Percentiles rank a stretch among this genome's conserved stretches.
Conservation (phyloP, 1,140 invertebrate genomes). For the Chironomus tepperi region DNA sequence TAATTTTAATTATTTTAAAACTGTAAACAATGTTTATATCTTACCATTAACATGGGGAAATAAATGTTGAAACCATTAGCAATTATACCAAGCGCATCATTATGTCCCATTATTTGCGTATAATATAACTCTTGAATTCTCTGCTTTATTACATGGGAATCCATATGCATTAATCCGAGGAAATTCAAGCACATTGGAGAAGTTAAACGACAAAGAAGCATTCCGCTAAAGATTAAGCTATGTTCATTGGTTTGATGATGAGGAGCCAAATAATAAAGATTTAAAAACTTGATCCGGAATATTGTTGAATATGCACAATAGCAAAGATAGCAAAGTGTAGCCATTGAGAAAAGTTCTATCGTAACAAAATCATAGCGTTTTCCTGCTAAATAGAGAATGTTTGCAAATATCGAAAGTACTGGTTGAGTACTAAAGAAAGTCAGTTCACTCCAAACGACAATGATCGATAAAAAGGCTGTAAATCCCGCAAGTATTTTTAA, state of each 20-base stretch:
- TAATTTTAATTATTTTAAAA: neutral
- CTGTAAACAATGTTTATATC: neutral
- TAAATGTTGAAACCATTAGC: slow-evolving; percentile 99
- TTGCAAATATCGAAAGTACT: slow-evolving; percentile 90
- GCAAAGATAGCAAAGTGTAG: slow-evolving; percentile 89
- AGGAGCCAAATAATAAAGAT: slow-evolving; percentile 93
- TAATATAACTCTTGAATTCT: slow-evolving; percentile 38
- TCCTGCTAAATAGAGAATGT: slow-evolving; percentile 75
- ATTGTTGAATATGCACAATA: slow-evolving; percentile 97
- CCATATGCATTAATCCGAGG: slow-evolving; percentile 94
- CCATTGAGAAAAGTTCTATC: slow-evolving; percentile 84
- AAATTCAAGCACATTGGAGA: slow-evolving; percentile 98
- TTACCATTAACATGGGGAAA: slow-evolving; percentile 88
- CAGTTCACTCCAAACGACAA: slow-evolving; percentile 97
- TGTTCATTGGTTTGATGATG: slow-evolving; percentile 98
- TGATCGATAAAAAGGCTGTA: slow-evolving; percentile 69
- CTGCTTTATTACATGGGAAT: slow-evolving; percentile 84
- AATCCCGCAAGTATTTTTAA: slow-evolving; percentile 63
- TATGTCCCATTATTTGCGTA: slow-evolving; percentile 95
- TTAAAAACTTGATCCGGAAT: slow-evolving; percentile 90
- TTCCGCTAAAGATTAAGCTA: slow-evolving; percentile 95
- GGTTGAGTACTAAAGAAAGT: slow-evolving; percentile 91
- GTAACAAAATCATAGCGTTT: slow-evolving; percentile 84
- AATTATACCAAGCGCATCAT: slow-evolving; percentile 96
- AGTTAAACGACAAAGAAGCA: slow-evolving; percentile 94